Conservation (phyloP, 2,113 vertebrate species). For the Turnix velox region DNA sequence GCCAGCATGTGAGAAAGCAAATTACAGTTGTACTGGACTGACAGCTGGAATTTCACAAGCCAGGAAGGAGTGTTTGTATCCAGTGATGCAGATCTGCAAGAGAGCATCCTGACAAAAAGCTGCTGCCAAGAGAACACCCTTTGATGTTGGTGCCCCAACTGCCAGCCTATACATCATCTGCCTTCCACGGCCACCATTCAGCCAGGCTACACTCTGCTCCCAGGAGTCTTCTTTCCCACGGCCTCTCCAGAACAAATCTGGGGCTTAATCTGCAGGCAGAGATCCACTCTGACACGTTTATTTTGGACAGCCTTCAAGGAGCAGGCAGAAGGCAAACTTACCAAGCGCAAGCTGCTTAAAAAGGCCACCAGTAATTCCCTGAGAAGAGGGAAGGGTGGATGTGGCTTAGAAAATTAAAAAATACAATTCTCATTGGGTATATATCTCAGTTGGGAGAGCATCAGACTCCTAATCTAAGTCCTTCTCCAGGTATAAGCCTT, state of each 20-base stretch:
- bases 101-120: not conserved
- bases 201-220: not conserved
- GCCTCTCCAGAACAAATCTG: not conserved
- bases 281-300: not conserved
- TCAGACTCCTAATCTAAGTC: too few species aligned
- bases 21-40: not conserved
- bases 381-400: accelerated
- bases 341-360: not conserved
- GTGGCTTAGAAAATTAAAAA: too few species aligned
- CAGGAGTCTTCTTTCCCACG: not conserved
- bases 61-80: not conserved
- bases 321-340: not conserved
- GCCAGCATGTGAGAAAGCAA: not conserved
- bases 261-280: not conserved
- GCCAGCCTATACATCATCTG: not conserved
- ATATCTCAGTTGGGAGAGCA: too few species aligned
- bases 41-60: not conserved
- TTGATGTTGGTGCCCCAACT: not conserved
- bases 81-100: not conserved
- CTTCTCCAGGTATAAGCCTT: too few species aligned
- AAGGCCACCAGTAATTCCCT: not conserved
- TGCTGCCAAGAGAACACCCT: not conserved
- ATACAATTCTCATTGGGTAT: too few species aligned
- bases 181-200: not conserved
- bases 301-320: not conserved